Evolutionary conservation across 2,888 invertebrate species (phyloP).

Genomic region (Gerris lacustris): DNA sequence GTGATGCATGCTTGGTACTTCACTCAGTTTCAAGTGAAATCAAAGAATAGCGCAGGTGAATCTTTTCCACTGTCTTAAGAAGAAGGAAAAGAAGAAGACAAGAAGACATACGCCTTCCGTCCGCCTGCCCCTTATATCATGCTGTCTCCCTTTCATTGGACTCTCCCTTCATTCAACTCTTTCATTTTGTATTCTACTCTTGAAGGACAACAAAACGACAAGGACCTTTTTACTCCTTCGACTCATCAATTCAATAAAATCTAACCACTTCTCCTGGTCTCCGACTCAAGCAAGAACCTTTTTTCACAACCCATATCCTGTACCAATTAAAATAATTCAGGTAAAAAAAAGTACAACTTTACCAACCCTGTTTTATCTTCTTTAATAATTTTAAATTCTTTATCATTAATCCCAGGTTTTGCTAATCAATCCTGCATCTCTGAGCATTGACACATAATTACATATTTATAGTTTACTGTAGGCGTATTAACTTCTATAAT

Average conservation of each 20-base stretch:
- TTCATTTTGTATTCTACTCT: conserved; percentile 5
- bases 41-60: background rate
- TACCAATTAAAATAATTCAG: background rate
- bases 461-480: too few species aligned
- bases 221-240: background rate
- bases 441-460: too few species aligned
- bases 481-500: too few species aligned
- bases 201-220: conserved; percentile 5
- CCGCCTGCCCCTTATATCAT: background rate
- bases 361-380: too few species aligned
- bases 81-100: background rate
- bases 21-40: conserved; percentile 1
- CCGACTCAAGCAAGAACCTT: background rate
- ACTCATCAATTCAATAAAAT: background rate
- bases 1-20: background rate
- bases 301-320: background rate
- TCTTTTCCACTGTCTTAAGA: background rate
- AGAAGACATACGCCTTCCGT: conserved; percentile 1
- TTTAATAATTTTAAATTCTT: too few species aligned
- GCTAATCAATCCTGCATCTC: too few species aligned
- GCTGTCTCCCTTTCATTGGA: background rate
- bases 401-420: too few species aligned
- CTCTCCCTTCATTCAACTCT: background rate
- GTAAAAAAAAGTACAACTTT: too few species aligned
- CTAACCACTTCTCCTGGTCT: background rate